phyloP scores from a whole-genome alignment of 2,113 vertebrate genomes.

The Aegithalos caudatus region DNA sequence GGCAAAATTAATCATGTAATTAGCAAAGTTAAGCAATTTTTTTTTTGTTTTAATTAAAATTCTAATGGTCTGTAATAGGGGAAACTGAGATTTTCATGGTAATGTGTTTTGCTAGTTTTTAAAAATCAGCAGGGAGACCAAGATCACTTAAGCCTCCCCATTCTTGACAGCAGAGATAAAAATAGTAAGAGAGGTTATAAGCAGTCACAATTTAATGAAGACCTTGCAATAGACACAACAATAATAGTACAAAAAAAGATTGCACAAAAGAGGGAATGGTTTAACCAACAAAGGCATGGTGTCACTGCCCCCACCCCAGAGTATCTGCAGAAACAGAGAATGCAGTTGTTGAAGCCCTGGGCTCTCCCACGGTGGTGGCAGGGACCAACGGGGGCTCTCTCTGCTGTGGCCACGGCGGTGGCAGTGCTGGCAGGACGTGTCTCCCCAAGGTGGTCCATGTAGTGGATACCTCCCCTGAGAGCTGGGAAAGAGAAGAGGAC shows the following conservation, averaged over 20 bases:
- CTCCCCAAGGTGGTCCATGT: neutral
- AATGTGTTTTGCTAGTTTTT: neutral
- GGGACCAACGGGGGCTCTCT: neutral
- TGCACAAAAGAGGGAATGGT: neutral
- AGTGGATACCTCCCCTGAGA: neutral
- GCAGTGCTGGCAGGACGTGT: neutral
- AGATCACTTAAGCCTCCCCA: neutral
- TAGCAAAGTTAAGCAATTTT: neutral
- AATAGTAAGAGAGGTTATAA: neutral
- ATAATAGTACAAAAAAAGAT: neutral
- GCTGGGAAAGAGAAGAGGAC: neutral
- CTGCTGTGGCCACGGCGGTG: neutral
- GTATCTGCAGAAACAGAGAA: neutral
- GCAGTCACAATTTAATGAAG: neutral
- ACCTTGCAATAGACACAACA: neutral
- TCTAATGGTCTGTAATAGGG: neutral
- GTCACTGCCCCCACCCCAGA: too few species aligned
- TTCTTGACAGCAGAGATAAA: neutral
- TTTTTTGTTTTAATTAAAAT: neutral
- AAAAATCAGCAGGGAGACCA: neutral
- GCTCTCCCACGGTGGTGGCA: fast-evolving
- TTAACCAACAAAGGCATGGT: neutral
- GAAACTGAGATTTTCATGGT: neutral
- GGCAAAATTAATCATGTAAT: neutral
- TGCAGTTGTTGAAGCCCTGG: too few species aligned